Base-by-base conservation (phyloP, 2,113 vertebrate genomes). In the Epinephelus lanceolatus region DNA sequence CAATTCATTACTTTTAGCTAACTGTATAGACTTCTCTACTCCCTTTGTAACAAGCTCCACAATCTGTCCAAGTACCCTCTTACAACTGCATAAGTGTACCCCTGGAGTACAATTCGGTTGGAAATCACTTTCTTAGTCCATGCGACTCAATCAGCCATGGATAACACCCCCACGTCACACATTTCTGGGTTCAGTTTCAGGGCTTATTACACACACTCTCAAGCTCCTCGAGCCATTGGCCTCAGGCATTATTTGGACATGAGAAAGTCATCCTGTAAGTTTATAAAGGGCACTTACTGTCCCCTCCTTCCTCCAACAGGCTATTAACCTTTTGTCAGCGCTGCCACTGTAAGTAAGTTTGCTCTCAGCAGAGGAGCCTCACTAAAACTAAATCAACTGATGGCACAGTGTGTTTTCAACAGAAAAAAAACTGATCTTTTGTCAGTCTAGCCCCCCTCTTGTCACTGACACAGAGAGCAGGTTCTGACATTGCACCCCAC, bases 241-340 rank as follows among this genome's bases (percentile, higher is more conserved):
- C 68, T 80, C 21, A 30, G 75, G 81, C 76, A 68, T 73, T 86
- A 76, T 77, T 85, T 77, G 81, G 71, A 86, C 77, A 76, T 81
- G 33, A 69, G 47, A 69, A 78, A 90, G 79, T 80, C 86, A 60
- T 76, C 23, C 65, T 85, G 84, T 83, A 73, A 74, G 56, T 91
- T 88, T 76, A 73, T 78, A 90, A 90, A 92, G 87, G 86, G 68
- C 91, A 92, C 72, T 83, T 68, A 84, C 75, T 76, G 70, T 79
- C 80, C 69, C 47, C 47, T 84, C 75, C 27, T 70, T 83, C 53
- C 51, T 59, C 63, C 59, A 80, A 74, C 84, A 83, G 82, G 72
- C 88, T 78, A 81, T 91, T 92, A 91, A 90, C 92, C 92, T 92
- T 92, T 89, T 80, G 19, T 49, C 56, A 71, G 33, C 67, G 69